These are phyloP conservation scores for Potorous gilbertii DNA, from an alignment of 2,797 vertebrate species.

Conservation along the genomic window DNA sequence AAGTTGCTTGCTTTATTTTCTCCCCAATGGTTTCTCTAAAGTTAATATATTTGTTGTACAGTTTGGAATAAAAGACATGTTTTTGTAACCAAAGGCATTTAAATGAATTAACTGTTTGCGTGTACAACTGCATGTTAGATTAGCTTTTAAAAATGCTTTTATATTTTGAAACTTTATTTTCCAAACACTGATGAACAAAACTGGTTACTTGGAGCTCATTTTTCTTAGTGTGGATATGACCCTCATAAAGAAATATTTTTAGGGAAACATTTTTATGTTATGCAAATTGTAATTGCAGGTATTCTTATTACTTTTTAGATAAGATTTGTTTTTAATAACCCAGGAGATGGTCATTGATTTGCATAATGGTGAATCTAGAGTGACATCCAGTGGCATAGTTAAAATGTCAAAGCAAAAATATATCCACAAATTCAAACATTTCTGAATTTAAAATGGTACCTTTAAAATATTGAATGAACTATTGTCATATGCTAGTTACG, in stretches of 20 bases:
- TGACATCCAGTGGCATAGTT: conserved; percentile 37
- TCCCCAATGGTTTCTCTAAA: background rate
- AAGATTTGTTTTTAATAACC: conserved; percentile 7
- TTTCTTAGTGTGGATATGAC: conserved; percentile 13
- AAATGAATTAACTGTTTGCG: background rate
- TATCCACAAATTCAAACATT: background rate
- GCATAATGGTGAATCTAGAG: background rate
- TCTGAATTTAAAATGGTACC: conserved; percentile 6
- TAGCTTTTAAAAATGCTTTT: background rate
- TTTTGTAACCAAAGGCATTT: background rate
- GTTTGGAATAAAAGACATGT: background rate
- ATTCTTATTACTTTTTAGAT: conserved; percentile 40
- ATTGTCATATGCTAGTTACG: background rate
- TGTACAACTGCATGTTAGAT: background rate
- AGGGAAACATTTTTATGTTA: background rate
- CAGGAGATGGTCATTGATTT: background rate
- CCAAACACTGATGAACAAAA: conserved; percentile 9
- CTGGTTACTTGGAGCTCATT: background rate
- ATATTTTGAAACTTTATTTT: conserved; percentile 22
- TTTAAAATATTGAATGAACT: conserved; percentile 18
- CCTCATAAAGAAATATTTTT: background rate
- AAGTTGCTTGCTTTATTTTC: background rate
- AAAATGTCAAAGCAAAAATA: conserved; percentile 25
- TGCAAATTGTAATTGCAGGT: background rate
- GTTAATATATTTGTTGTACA: conserved; percentile 11